Base-by-base conservation (phyloP, 2,113 vertebrate species). In the Cromileptes altivelis region DNA sequence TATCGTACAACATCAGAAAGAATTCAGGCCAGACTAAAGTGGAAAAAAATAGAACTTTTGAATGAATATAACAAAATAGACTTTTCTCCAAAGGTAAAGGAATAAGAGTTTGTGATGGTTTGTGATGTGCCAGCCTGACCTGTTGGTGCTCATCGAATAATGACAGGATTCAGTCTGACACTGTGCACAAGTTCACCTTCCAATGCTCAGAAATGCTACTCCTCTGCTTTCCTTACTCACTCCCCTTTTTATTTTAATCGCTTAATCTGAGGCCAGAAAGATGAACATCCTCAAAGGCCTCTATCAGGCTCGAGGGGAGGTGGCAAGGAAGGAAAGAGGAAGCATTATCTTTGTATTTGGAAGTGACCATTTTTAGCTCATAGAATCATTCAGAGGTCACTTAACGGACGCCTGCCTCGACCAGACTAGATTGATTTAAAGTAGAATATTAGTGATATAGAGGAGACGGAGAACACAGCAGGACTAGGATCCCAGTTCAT, bases 31-130 rank as follows among this genome's bases (percentile, higher is more conserved):
- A 81, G 92, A 91, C 85, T 67, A 23, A 89, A 86, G 91, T 90
- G 91, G 93, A 88, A 91, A 93, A 94, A 95, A 94, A 95, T 93
- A 94, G 80, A 94, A 89, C 85, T 89, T 93, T 64, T 93, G 82
- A 93, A 91, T 92, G 78, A 94, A 93, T 94, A 94, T 96, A 95
- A 95, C 93, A 95, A 95, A 96, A 96, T 95, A 95, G 91, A 94
- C 75, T 90, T 88, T 90, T 92, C 85, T 92, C 80, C 77, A 82
- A 92, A 93, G 89, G 81, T 93, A 90, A 93, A 92, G 85, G 82
- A 93, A 88, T 55, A 78, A 71, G 70, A 85, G 88, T 89, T 89
- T 84, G 81, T 91, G 86, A 85, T 79, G 86, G 75, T 81, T 75
- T 90, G 55, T 76, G 72, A 65, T 23, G 81, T 87, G 83, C 78